phyloP scores from a whole-genome alignment of 2,113 vertebrate genomes.

The Phoxinus phoxinus region DNA sequence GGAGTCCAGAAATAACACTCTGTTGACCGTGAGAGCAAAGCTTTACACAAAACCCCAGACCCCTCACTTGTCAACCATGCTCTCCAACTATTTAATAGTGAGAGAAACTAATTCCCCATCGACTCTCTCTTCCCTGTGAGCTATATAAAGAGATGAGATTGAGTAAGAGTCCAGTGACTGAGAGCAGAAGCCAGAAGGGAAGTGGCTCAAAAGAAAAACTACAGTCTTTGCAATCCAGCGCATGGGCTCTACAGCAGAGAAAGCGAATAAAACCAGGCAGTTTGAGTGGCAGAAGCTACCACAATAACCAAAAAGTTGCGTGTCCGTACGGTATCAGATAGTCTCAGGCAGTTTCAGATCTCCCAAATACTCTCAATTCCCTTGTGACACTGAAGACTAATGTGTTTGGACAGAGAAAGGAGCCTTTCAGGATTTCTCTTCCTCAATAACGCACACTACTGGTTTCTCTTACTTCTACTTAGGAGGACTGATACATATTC shows the following conservation, averaged over 20 bases:
- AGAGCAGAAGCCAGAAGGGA: constrained; percentile 69
- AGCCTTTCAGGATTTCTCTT: constrained; percentile 58
- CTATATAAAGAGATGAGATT: constrained; percentile 78
- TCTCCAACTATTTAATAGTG: constrained; percentile 50
- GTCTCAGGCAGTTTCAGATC: constrained; percentile 79
- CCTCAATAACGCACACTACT: constrained; percentile 41
- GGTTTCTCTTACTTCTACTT: constrained; percentile 15
- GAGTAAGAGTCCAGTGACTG: constrained; percentile 74
- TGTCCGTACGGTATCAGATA: constrained; percentile 65
- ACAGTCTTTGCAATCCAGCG: constrained; percentile 43
- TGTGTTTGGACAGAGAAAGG: constrained; percentile 46
- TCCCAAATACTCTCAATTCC: constrained; percentile 76
- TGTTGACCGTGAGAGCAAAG: constrained; percentile 18
- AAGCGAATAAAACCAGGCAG: constrained; percentile 47
- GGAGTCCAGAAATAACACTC: background rate
- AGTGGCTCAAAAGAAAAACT: constrained; percentile 62
- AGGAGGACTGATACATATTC: background rate
- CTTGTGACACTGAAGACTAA: constrained; percentile 55
- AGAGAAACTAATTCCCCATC: constrained; percentile 65
- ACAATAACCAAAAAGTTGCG: constrained; percentile 68
- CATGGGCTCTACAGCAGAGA: constrained; percentile 23
- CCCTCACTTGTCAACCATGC: constrained; percentile 41
- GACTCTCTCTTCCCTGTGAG: constrained; percentile 74
- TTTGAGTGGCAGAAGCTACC: constrained; percentile 59
- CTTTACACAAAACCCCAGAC: constrained; percentile 24